Evolutionary conservation across 2,888 invertebrate species (phyloP).

Genomic region (Eupsilia transversa): DNA sequence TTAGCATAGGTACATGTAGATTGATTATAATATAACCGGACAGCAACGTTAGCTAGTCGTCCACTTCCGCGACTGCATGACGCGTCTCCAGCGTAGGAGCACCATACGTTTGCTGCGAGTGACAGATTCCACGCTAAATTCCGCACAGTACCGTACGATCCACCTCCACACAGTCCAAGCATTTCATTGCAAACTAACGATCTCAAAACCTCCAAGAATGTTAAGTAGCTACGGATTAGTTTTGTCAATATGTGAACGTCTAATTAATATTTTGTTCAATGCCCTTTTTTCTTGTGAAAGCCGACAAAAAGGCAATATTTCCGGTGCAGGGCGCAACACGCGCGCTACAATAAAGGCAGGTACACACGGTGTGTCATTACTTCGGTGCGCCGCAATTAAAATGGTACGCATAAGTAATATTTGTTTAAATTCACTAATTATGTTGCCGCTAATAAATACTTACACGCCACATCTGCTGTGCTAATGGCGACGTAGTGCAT

Average conservation of each 20-base stretch:
- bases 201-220: constrained; percentile 58
- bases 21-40: constrained; percentile 50
- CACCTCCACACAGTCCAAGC: constrained; percentile 68
- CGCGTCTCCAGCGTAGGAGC: constrained; percentile 63
- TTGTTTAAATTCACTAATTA: constrained; percentile 90
- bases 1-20: constrained; percentile 45
- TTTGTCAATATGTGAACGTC: constrained; percentile 63
- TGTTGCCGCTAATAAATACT: constrained; percentile 86
- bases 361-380: constrained; percentile 79
- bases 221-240: constrained; percentile 64
- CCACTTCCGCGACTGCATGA: constrained; percentile 62
- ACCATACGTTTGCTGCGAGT: constrained; percentile 55
- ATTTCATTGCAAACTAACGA: constrained; percentile 68
- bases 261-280: constrained; percentile 55
- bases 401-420: constrained; percentile 87
- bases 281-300: constrained; percentile 50
- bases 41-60: constrained; percentile 52
- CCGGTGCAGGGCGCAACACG: constrained; percentile 70
- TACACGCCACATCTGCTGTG: constrained; percentile 87
- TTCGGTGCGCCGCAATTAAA: constrained; percentile 82
- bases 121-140: constrained; percentile 72
- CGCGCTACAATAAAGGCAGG: constrained; percentile 68
- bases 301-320: constrained; percentile 68
- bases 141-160: constrained; percentile 63
- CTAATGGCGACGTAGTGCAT: constrained; percentile 79